Base-by-base conservation (phyloP, 2,888 invertebrate species). In the Cylindroiulus punctatus region DNA sequence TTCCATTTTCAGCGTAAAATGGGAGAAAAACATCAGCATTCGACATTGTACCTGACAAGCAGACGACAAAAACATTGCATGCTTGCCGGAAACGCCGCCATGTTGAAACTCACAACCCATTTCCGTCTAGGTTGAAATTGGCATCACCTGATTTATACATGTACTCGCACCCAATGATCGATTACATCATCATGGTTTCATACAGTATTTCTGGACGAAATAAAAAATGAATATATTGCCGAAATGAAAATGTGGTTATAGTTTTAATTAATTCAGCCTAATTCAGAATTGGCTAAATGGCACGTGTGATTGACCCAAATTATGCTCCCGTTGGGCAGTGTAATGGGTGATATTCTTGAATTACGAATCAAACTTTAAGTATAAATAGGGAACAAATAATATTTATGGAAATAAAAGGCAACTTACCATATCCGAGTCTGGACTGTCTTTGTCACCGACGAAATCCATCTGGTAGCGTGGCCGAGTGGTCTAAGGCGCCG, bases 11-110 rank as follows among this genome's bases (percentile, higher is more conserved):
- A 36, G n/a, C 65, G n/a, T 76, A 85, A 81, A 36, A 36, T 42
- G 36, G 32, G 26, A 86, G 19, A 81, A 57, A 86, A 84, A 84
- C 36, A 36, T 84, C 26, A 26, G 52, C 30, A 65, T 57, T 86
- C 36, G 52, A 52, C 52, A 52, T 36, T 0, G n/a, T n/a, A n/a
- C n/a, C n/a, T n/a, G n/a, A 4, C 12, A 19, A 52, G 52, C 52
- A 52, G 52, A 52, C 52, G 52, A 12, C 52, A 4, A 10, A 10
- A 42, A 5, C 42, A 10, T 42, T 42, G 10, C 5, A n/a, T n/a
- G n/a, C n/a, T n/a, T n/a, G 10, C 42, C 5, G 42, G 42, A 42
- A 42, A 52, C 52, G 52, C 12, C 52, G 52, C 52, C 52, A 52
- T 52, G 19, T 52, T 52, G 17, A 52, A 52, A 19, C 52, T 17